These are phyloP conservation scores for Mythimna albipuncta DNA, from an alignment of 2,888 invertebrate genomes.

Conservation along the genomic window DNA sequence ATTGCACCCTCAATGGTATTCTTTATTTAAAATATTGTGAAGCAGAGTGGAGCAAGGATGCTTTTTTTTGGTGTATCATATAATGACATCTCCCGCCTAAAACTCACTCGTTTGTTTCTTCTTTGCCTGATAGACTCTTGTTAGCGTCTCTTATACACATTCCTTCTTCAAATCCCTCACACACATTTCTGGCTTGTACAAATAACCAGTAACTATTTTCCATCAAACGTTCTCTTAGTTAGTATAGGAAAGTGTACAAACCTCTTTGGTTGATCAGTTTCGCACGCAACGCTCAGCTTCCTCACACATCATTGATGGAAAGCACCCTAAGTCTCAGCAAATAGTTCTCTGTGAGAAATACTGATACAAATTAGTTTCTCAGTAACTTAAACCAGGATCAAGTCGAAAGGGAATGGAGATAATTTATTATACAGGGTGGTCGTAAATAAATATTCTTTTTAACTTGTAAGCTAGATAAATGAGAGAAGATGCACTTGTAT, in stretches of 20 bases:
- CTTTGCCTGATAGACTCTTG: too few species aligned
- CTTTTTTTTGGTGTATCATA: too few species aligned
- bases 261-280: not conserved
- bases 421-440: constrained; percentile 27
- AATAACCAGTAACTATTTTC: not conserved
- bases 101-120: too few species aligned
- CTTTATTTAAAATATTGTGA: too few species aligned
- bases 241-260: not conserved
- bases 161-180: not conserved
- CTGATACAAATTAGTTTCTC: constrained; percentile 60
- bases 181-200: too few species aligned
- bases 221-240: not conserved
- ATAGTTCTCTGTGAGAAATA: constrained; percentile 50
- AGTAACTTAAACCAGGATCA: constrained; percentile 48
- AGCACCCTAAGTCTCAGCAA: constrained; percentile 16
- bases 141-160: too few species aligned
- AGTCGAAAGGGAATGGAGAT: constrained; percentile 27
- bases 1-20: too few species aligned
- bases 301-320: not conserved
- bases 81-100: too few species aligned
- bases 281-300: not conserved
- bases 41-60: too few species aligned
- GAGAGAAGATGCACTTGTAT: not conserved
- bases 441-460: constrained; percentile 18
- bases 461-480: constrained; percentile 25